Conservation (phyloP, 1,140 invertebrate genomes). For the Philotrypesis tridentata region DNA sequence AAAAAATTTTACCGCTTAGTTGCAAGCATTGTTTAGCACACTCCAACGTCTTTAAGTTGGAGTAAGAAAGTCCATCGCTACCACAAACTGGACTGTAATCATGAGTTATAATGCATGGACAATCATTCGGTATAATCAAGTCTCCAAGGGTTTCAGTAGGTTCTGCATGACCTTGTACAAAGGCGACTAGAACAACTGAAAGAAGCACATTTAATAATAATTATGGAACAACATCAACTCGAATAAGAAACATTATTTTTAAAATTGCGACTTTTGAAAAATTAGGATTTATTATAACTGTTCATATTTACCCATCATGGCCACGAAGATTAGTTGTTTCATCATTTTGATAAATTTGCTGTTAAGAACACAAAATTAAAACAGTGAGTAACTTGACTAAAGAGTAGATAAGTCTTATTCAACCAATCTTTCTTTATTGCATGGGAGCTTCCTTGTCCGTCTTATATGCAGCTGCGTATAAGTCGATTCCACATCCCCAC, state of each 20-base stretch:
- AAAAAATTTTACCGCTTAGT: constrained; percentile 15
- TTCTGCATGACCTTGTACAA: neutral
- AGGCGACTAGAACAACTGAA: neutral
- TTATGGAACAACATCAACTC: too few relatives aligned
- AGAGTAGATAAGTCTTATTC: neutral
- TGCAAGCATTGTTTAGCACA: constrained; percentile 28
- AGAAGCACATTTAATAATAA: too few relatives aligned
- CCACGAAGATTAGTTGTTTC: constrained; percentile 13
- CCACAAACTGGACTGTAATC: constrained; percentile 31
- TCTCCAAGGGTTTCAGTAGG: too few relatives aligned
- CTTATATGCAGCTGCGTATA: constrained; percentile 20
- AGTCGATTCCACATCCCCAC: neutral
- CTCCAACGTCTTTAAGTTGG: constrained; percentile 14
- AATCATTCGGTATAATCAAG: too few relatives aligned
- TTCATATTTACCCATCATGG: neutral
- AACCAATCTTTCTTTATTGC: neutral
- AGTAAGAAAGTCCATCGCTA: constrained; percentile 35
- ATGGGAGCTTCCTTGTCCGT: neutral
- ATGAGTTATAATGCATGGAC: constrained; percentile 11
- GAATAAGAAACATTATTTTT: too few relatives aligned
- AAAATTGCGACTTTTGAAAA: too few relatives aligned
- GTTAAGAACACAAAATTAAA: neutral
- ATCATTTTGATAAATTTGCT: constrained; percentile 4
- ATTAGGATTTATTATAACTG: neutral
- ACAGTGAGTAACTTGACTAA: neutral